Base-by-base conservation (phyloP, 2,797 vertebrate species). In the Lagodon rhomboides region DNA sequence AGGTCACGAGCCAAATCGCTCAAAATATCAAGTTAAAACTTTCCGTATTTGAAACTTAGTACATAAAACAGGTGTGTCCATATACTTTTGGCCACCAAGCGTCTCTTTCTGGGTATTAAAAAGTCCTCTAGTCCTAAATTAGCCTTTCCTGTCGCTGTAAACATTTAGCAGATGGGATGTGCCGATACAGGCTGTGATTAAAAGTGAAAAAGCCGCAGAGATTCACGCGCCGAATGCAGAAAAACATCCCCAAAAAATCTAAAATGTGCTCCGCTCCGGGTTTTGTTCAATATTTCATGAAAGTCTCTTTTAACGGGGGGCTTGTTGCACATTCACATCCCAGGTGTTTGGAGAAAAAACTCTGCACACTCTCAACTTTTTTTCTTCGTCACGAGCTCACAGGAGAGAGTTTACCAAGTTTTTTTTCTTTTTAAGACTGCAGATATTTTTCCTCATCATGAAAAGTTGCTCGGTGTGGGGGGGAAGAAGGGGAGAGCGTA, bases 281-380 rank as follows among this genome's bases (percentile, higher is more conserved):
- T 83, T 90, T 78, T 64, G 27, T 72, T 85, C 66, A 77, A 7
- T 61, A 68, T 80, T 84, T 80, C 74, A 79, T 76, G 47, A 73
- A 81, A n/a, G 43, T 79, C 64, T 80, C 58, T 77, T 77, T 73
- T 38, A 38, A 75, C 78, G 55, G 62, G 55, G 62, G 76, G 73
- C 83, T 67, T 65, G 72, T 84, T 77, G 68, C 49, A 44, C 27
- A 74, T 84, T 79, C 46, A 80, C 65, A 71, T 77, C 75, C 47
- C 67, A 73, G 62, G 68, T 69, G 67, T 77, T 68, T 67, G 23
- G 43, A 75, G 79, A 79, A 27, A 27, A 75, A 79, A 79, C 51
- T 71, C 43, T 13, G 23, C 62, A 62, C 58, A 44, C 80, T 68
- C 67, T 25, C 44, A 53, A 79, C 61, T 83, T 88, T 85, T 38